Conservation (phyloP, 30 jellyfish, hydroid and myxozoan species). For the Aurelia sp. region DNA sequence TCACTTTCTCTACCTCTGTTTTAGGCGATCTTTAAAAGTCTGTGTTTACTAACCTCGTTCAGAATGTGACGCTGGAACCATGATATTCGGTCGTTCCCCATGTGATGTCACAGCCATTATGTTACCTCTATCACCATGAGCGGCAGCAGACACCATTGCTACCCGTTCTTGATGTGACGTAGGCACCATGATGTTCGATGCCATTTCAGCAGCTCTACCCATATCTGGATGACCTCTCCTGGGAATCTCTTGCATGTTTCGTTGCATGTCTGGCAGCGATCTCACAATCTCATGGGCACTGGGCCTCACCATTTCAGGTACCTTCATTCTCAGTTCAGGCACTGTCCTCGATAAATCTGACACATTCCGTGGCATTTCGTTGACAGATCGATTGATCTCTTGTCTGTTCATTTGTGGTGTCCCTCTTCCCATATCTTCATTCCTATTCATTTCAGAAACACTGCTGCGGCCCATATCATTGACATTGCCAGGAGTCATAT, state of each 20-base stretch:
- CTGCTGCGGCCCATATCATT: slow-evolving; percentile 41
- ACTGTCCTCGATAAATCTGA: background rate
- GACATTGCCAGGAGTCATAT: slow-evolving; percentile 46
- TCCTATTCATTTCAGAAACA: slow-evolving; percentile 29
- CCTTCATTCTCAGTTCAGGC: slow-evolving; percentile 65
- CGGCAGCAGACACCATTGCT: slow-evolving; percentile 43
- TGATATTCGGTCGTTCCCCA: slow-evolving; percentile 52
- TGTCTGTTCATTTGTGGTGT: slow-evolving; percentile 38
- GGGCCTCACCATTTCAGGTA: slow-evolving; percentile 42
- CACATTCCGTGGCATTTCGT: slow-evolving; percentile 28
- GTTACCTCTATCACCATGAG: slow-evolving; percentile 58
- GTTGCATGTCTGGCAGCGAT: slow-evolving; percentile 31
- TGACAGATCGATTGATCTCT: slow-evolving; percentile 53
- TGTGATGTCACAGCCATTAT: slow-evolving; percentile 57
- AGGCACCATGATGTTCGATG: slow-evolving; percentile 60
- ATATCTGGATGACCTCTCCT: slow-evolving; percentile 60
- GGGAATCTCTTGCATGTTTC: slow-evolving; percentile 42
- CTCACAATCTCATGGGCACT: slow-evolving; percentile 36
- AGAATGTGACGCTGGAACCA: slow-evolving; percentile 61
- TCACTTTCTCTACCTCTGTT: too few species aligned
- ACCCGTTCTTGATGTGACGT: slow-evolving; percentile 51
- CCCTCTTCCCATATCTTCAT: slow-evolving; percentile 44
- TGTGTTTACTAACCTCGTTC: slow-evolving; percentile 34
- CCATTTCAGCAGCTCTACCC: slow-evolving; percentile 50
- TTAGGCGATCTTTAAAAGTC: too few species aligned